These are phyloP conservation scores for Pollicipes pollicipes DNA, from an alignment of 1,140 invertebrate genomes.

Conservation along the genomic window DNA sequence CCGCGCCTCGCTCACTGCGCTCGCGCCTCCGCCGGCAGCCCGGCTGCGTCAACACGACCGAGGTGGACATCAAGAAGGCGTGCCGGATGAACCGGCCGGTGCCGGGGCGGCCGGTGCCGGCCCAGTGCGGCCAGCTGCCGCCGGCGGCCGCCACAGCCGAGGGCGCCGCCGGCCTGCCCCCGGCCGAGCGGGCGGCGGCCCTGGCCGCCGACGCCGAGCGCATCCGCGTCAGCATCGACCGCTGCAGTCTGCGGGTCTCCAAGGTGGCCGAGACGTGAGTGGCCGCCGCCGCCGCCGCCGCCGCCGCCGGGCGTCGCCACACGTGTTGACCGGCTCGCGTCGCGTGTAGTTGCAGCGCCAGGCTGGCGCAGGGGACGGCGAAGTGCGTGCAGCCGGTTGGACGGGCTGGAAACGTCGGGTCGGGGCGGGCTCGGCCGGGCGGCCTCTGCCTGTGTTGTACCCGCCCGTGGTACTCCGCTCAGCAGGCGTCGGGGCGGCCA, in stretches of 20 bases:
- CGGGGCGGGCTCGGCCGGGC: too few species aligned
- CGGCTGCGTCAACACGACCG: constrained; percentile 96
- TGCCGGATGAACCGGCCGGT: constrained; percentile 48
- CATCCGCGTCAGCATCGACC: constrained; percentile 57
- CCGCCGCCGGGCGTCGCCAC: too few species aligned
- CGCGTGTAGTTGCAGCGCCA: too few species aligned
- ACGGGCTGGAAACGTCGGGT: too few species aligned
- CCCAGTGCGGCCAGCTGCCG: background rate
- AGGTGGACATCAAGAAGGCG: constrained; percentile 92
- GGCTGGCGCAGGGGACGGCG: too few species aligned
- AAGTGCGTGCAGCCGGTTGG: too few species aligned
- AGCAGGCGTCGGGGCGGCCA: too few species aligned
- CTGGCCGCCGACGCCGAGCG: constrained; percentile 42
- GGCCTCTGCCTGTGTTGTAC: too few species aligned
- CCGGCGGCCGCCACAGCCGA: constrained; percentile 34
- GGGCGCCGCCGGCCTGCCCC: constrained; percentile 32
- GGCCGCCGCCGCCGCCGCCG: too few species aligned
- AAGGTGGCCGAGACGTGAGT: constrained; percentile 91
- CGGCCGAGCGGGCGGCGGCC: constrained; percentile 28
- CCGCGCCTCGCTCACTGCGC: background rate
- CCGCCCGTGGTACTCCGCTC: too few species aligned
- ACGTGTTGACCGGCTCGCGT: too few species aligned
- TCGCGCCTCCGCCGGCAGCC: constrained; percentile 41
- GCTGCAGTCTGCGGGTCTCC: constrained; percentile 84
- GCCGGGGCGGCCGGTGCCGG: background rate